Base-by-base conservation (phyloP, 2,888 invertebrate genomes). In the Aleiodes alternator region DNA sequence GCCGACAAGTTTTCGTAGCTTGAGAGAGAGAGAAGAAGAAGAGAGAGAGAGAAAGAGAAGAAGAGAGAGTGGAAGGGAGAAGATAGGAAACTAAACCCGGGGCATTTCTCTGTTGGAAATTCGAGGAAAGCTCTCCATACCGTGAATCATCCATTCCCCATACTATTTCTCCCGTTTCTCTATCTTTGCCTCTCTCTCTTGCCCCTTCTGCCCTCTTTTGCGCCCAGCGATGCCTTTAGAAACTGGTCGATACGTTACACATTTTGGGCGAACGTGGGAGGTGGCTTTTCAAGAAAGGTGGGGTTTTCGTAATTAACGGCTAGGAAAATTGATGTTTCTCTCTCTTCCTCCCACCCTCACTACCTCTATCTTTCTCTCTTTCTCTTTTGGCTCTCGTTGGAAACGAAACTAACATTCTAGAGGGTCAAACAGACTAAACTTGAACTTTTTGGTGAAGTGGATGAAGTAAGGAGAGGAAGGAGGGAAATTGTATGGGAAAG, bases 281-380 rank as follows among this genome's bases (percentile, higher is more conserved):
- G 43, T 16, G 64, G 43, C 16, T 43, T 43, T 23, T 64, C 48
- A 43, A 43, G 48, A 48, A 64, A 64, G 48, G 64, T 64, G 64
- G 64, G 64, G 64, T 64, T 64, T 43, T 50, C 68, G 72, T 75
- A 75, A 78, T 79, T 77, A 77, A 77, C 76, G 76, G 64, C 64
- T 64, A 64, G 59, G 71, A 75, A 78, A 79, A 80, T 80, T 76
- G 73, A 79, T 79, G 72, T 78, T 77, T 74, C 76, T 75, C 76
- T 48, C 64, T 68, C 4, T 79, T 69, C 77, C 76, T 74, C 76
- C 73, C 76, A 34, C 64, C 73, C 76, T 75, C 76, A 1, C 23
- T 23, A 1, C 23, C 23, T 23, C 34, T 78, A 70, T 78, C 76
- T 74, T 75, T 75, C 76, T 48, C 64, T 74, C 76, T 75, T 75